Conservation (phyloP, 2,113 vertebrate genomes). For the Origma solitaria region DNA sequence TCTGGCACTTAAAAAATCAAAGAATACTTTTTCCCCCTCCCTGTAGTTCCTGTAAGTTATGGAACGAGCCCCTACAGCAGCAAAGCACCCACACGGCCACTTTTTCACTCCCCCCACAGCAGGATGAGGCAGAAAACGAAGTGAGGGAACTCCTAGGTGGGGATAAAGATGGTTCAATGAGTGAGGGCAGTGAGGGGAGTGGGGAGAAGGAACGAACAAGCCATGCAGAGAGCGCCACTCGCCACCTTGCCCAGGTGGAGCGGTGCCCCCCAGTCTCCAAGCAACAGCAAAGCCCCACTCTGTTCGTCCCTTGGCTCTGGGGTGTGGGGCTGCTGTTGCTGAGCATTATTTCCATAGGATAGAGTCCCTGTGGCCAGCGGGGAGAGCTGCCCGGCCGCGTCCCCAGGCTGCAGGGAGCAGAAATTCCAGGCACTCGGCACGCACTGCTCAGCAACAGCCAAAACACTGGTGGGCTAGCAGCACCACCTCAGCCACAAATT, state of each 20-base stretch:
- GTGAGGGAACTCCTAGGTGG: neutral
- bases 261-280: neutral
- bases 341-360: too few species aligned
- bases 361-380: too few species aligned
- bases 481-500: neutral
- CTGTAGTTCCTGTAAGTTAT: neutral
- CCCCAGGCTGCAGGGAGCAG: neutral
- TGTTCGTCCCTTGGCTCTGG: too few species aligned
- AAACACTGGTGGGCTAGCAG: neutral
- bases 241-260: neutral
- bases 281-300: too few species aligned
- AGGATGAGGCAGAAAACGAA: neutral
- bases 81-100: neutral
- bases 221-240: neutral
- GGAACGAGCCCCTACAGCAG: neutral
- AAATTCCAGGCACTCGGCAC: neutral
- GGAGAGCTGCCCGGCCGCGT: neutral
- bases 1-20: neutral
- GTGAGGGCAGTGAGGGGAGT: neutral
- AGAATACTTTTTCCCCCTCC: neutral
- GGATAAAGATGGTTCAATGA: neutral
- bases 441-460: neutral
- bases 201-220: neutral
- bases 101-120: neutral
- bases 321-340: too few species aligned